Conservation (phyloP, 2,888 invertebrate species). For the Platynereis dumerilii region DNA sequence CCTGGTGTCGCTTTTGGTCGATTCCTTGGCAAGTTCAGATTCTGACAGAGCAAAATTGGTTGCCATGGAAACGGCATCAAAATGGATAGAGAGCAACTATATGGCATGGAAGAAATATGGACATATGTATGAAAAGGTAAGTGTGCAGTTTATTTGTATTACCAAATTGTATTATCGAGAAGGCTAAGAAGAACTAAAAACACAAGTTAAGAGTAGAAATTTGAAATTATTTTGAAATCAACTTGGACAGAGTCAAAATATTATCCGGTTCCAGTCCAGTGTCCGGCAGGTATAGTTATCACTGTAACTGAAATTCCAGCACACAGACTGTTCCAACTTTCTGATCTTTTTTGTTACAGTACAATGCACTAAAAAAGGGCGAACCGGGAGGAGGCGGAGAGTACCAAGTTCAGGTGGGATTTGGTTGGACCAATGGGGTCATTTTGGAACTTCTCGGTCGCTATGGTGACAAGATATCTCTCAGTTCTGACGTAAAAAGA, state of each 20-base stretch:
- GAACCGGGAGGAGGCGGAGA: constrained; percentile 86
- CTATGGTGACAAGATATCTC: too few species aligned
- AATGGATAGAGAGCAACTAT: constrained; percentile 70
- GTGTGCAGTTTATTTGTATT: too few species aligned
- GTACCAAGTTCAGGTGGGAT: constrained; percentile 87
- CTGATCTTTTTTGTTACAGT: constrained; percentile 35
- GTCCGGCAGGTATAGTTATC: too few species aligned
- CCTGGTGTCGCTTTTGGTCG: constrained; percentile 82
- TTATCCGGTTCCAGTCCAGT: too few species aligned
- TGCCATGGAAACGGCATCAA: constrained; percentile 77
- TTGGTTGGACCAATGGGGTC: constrained; percentile 94
- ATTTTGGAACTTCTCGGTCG: constrained; percentile 76
- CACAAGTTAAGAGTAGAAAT: too few species aligned
- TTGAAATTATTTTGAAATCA: too few species aligned
- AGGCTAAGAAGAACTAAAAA: too few species aligned
- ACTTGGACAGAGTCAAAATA: too few species aligned
- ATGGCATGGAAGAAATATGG: constrained; percentile 54
- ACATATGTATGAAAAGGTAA: constrained; percentile 65
- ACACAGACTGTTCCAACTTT: too few species aligned
- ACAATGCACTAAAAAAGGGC: constrained; percentile 62
- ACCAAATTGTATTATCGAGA: too few species aligned
- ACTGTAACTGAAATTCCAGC: too few species aligned
- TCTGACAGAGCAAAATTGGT: constrained; percentile 71
- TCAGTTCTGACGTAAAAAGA: too few species aligned
- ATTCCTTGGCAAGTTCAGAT: constrained; percentile 76